Base-by-base conservation (phyloP, 2,113 vertebrate genomes). In the Azemiops feae region DNA sequence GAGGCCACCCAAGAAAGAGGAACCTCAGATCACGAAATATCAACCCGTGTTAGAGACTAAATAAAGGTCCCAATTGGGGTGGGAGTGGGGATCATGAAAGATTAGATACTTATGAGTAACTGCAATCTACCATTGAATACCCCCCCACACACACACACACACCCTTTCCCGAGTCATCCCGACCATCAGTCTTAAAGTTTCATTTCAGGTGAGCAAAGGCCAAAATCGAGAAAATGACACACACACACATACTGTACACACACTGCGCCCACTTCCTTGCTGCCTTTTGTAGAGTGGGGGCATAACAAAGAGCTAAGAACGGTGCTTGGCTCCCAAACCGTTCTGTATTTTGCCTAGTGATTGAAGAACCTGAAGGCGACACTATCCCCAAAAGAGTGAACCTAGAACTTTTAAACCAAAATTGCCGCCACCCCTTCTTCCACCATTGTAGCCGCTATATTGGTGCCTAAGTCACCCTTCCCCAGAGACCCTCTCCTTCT, bases 231-330 rank as follows among this genome's bases (percentile, higher is more conserved):
- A 74, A 74, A 74, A 39, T 16, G 5, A 34, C 5, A 34, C 1
- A 0, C 5, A 5, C 1, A 6, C n/a, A 14, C 16, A 47, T 1
- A 47, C 7, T 45, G 7, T 3, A 14, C 53, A 14, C 54, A 4
- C 16, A 16, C 5, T 18, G 64, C 2, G n/a, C 30, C 30, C 14
- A 5, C 34, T 81, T 39, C 16, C 69, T 81, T 39, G 69, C 69
- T 81, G 69, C 6, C 16, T 81, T 81, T 81, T 34, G 6, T 39
- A 20, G 34, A 81, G 69, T 18, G 69, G 34, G 69, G 69, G n/a
- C 69, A 39, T 34, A 20, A 81, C 34, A 39, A 81, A 81, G 69
- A 39, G 69, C 14, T 14, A 39, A 81, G 2, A 20, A 81, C 2
- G 9, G 6, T 18, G 16, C 5, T 18, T 34, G 69, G n/a, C 16